Evolutionary conservation across 2,797 vertebrate species (phyloP), one percentile per base, ranked within the genome.

Genomic region (Avahi laniger): DNA sequence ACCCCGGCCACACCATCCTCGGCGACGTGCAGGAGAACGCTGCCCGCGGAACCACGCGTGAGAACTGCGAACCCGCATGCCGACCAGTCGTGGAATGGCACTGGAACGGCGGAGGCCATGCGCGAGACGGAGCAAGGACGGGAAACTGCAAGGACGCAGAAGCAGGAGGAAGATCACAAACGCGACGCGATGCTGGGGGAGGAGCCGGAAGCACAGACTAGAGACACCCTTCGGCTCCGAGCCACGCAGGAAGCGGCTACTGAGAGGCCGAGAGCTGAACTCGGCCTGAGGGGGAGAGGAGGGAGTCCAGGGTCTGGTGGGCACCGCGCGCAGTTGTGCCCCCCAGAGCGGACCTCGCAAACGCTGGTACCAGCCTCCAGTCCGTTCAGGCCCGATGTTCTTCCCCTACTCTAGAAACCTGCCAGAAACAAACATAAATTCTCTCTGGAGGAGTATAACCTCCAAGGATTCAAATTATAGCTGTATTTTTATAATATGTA

Each of bases 1-100:
- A 26, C 61, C 28, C 35, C 26, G 35, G 6, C 33, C 57, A 41
- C 17, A 41, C 28, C 2, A 1, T 50, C 50, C 41, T 57, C 18
- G 30, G n/a, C 0, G 15, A 48, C 5, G 2, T 41, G 10, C 41
- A 1, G 50, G 61, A 50, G 11, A 61, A 30, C 1, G 0, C 28
- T 7, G 43, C 20, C 30, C 41, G 24, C 54, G 10, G 6, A 13
- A 17, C 43, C 18, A 7, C 35, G 26, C 24, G 14, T 35, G 75
- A 84, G 52, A 80, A 28, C 26, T 50, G 54, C 41, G 41, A 48
- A 35, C 4, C 13, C 18, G 78, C 38, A 22, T 22, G 15, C 38
- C 61, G 52, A 26, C n/a, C n/a, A 17, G 33, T 8, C 15, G 4
- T 7, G 28, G 28, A 82, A 20, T 8, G 15, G 14, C 38, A 35